phyloP scores from a whole-genome alignment of 1,140 invertebrate genomes.

The Chironomus tepperi region DNA sequence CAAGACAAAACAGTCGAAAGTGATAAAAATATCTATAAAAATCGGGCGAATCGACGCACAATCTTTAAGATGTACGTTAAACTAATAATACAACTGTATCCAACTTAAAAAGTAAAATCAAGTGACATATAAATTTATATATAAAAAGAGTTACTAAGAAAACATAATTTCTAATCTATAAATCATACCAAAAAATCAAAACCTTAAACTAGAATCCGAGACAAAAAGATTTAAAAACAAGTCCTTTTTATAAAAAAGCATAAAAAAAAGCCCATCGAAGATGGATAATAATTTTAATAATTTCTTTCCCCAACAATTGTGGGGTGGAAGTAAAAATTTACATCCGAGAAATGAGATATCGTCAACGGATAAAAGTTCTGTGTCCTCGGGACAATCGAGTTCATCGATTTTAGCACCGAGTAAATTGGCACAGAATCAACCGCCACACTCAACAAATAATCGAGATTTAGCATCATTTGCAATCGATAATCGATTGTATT shows the following conservation, averaged over 20 bases:
- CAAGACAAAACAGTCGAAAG: neutral
- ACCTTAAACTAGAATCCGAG: neutral
- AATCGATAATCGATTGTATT: constrained; percentile 2
- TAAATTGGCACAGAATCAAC: constrained; percentile 1
- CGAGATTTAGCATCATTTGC: neutral
- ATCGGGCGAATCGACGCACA: neutral
- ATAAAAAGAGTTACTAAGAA: no score
- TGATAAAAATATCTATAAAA: neutral
- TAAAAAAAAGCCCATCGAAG: neutral
- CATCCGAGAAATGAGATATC: neutral
- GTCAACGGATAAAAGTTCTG: neutral
- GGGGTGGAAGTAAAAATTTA: neutral
- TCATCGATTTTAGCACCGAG: constrained; percentile 11
- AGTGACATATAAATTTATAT: no score
- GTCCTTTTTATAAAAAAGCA: neutral
- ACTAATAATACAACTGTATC: neutral
- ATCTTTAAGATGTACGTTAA: constrained; percentile 5
- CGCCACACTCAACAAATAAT: neutral
- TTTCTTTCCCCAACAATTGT: neutral
- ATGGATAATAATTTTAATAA: constrained; percentile 19
- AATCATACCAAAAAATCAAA: no score
- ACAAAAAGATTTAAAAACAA: neutral
- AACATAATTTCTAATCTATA: no score
- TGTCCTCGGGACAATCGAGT: neutral
- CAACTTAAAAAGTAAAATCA: neutral